Percentiles rank a stretch among this genome's conserved stretches.
These are phyloP conservation scores for Drosophila peninsularis DNA, from an alignment of 2,888 invertebrate genomes.

Conservation along the genomic window DNA sequence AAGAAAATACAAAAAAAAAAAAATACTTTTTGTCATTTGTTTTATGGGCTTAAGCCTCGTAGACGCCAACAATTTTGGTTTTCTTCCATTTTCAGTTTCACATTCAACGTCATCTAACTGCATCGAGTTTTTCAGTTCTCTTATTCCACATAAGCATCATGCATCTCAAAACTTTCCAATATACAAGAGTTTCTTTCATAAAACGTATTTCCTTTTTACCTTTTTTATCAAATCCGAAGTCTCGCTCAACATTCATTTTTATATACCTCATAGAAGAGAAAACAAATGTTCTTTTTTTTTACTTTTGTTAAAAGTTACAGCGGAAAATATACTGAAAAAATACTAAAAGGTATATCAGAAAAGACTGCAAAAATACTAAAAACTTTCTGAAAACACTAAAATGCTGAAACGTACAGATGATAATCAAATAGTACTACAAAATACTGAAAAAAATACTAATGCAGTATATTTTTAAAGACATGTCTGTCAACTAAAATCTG, in stretches of 20 bases:
- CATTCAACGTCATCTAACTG: constrained; percentile 37
- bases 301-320: not conserved
- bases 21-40: constrained; percentile 27
- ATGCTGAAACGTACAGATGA: not conserved
- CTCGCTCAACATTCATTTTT: not conserved
- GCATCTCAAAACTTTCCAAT: constrained; percentile 48
- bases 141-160: constrained; percentile 37
- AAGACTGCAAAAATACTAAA: no score
- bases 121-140: constrained; percentile 46
- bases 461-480: no score
- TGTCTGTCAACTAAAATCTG: not conserved
- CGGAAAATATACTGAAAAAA: not conserved
- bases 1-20: constrained; percentile 30
- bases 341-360: no score
- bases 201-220: not conserved
- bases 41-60: constrained; percentile 40
- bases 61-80: constrained; percentile 46
- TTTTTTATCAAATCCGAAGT: not conserved
- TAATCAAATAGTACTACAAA: not conserved
- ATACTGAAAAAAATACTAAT: not conserved
- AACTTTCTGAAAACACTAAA: no score
- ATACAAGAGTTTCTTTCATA: constrained; percentile 33
- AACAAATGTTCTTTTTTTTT: not conserved
- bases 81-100: constrained; percentile 20
- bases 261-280: not conserved